Percentiles rank a stretch among this genome's conserved stretches.
Conservation (phyloP, 2,888 invertebrate genomes). For the Tortricodes alternella region DNA sequence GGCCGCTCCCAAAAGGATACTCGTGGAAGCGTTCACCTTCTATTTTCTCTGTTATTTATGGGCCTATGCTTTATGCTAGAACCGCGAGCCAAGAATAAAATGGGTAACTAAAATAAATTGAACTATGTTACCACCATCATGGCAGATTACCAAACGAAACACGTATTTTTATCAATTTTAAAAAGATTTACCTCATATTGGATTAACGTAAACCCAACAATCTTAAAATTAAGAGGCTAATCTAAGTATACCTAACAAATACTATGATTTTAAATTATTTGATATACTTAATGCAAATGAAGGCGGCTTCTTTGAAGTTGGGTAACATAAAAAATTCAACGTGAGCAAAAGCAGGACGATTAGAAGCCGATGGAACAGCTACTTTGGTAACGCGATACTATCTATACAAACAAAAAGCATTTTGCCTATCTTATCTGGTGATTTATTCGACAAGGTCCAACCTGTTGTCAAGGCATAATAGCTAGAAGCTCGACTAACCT, state of each 20-base stretch:
- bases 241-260: too few species aligned
- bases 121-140: conserved; percentile 71
- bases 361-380: conserved; percentile 4
- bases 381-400: conserved; percentile 24
- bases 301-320: conserved; percentile 21
- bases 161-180: neutral
- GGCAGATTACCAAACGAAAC: conserved; percentile 65
- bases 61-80: conserved; percentile 78
- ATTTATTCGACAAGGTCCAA: conserved; percentile 64
- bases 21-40: conserved; percentile 80
- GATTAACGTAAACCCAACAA: neutral
- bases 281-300: conserved; percentile 8
- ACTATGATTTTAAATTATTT: too few species aligned
- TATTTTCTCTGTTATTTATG: conserved; percentile 81
- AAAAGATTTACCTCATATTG: neutral
- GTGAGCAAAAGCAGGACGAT: neutral
- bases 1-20: conserved; percentile 81
- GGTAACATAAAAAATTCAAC: neutral
- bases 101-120: conserved; percentile 79
- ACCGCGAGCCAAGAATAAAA: conserved; percentile 78
- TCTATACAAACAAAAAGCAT: conserved; percentile 25
- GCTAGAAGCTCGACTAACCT: conserved; percentile 39
- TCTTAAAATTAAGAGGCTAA: neutral
- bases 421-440: conserved; percentile 42
- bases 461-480: conserved; percentile 53